Evolutionary conservation across 2,797 vertebrate genomes (phyloP).

Genomic region (Hydrolagus colliei): DNA sequence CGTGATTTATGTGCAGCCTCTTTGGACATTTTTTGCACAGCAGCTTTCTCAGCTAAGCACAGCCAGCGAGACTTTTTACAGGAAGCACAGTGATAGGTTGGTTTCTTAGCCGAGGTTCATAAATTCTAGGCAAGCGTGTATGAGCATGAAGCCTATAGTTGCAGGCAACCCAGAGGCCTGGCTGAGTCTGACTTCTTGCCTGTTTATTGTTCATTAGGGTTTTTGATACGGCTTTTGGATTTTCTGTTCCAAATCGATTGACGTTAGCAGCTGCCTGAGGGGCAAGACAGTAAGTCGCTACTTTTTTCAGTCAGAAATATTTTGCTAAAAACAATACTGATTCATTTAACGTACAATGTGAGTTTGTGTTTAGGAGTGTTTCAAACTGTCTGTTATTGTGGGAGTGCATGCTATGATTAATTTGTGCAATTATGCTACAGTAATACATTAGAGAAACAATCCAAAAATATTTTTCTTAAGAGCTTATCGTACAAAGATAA

Average conservation of each 20-base stretch:
- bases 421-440: neutral
- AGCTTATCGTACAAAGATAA: neutral
- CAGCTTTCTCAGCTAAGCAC: conserved; percentile 49
- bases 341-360: neutral
- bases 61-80: conserved; percentile 63
- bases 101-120: conserved; percentile 53
- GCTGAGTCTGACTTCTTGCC: conserved; percentile 51
- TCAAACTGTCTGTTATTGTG: neutral
- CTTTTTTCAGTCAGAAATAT: conserved; percentile 6
- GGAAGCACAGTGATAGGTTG: conserved; percentile 54
- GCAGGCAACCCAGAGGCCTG: conserved; percentile 55
- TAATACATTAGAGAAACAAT: neutral
- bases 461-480: neutral
- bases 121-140: conserved; percentile 53
- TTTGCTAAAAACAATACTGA: neutral
- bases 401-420: neutral
- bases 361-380: neutral
- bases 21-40: conserved; percentile 47
- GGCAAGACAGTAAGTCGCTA: conserved; percentile 7
- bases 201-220: conserved; percentile 45
- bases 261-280: neutral
- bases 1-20: conserved; percentile 45
- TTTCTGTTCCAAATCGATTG: conserved; percentile 45
- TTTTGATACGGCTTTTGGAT: conserved; percentile 52
- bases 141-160: conserved; percentile 51